phyloP scores from a whole-genome alignment of 2,888 invertebrate genomes.

The Pyrochroa serraticornis region DNA sequence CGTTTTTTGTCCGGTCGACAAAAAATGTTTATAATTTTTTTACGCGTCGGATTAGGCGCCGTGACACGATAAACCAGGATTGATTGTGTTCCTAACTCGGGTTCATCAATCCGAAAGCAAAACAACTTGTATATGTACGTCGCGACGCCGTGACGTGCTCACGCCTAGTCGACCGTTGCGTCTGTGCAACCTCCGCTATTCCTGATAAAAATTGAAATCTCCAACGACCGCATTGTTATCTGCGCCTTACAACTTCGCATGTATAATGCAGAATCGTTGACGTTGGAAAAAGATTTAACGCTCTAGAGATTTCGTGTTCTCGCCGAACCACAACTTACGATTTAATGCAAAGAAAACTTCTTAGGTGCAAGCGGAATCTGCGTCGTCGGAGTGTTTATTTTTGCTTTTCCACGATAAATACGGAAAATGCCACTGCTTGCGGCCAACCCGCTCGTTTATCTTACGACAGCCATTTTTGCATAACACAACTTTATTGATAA shows the following conservation, averaged over 20 bases:
- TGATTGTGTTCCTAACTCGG: too few relatives aligned
- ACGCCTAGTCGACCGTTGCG: too few relatives aligned
- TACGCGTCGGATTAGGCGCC: too few relatives aligned
- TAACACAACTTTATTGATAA: too few relatives aligned
- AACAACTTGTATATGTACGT: neutral
- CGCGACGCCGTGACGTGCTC: conserved; percentile 5
- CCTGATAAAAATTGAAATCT: conserved; percentile 17
- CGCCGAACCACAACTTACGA: conserved; percentile 4
- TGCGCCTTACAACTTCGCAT: conserved; percentile 14
- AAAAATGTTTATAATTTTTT: too few relatives aligned
- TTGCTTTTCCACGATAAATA: conserved; percentile 10
- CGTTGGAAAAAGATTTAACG: conserved; percentile 17
- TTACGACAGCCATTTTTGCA: too few relatives aligned
- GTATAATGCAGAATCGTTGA: conserved; percentile 16
- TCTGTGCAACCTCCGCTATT: conserved; percentile 1
- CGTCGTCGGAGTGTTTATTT: conserved; percentile 5
- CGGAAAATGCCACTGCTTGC: neutral
- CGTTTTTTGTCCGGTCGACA: too few relatives aligned
- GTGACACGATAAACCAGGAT: too few relatives aligned
- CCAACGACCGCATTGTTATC: conserved; percentile 11
- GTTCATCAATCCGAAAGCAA: neutral
- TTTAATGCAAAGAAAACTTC: conserved; percentile 18
- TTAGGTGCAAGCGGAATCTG: conserved; percentile 10
- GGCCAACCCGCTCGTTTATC: neutral
- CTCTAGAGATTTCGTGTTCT: conserved; percentile 14